Percentiles rank a stretch among this genome's conserved stretches.
phyloP scores from a whole-genome alignment of 2,113 vertebrate genomes.

The Leucoraja erinaceus region DNA sequence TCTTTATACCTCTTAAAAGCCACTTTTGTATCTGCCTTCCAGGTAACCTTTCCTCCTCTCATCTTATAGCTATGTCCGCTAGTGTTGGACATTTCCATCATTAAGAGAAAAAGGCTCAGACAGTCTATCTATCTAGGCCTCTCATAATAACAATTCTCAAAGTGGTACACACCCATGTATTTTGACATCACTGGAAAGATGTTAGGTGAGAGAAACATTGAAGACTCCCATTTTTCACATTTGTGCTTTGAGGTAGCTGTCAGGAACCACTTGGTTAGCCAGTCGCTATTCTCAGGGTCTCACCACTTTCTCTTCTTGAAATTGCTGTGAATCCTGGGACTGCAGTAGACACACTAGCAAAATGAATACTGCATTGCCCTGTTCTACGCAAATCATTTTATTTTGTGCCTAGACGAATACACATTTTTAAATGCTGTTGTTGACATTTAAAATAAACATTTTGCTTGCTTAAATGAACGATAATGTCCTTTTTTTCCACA shows the following conservation, averaged over 20 bases:
- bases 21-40: no score
- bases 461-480: background rate
- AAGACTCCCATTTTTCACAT: background rate
- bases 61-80: no score
- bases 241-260: background rate
- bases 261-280: background rate
- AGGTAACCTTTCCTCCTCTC: no score
- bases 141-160: background rate
- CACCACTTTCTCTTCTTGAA: background rate
- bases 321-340: no score
- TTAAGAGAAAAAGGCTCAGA: no score
- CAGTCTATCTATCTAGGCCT: no score
- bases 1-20: no score
- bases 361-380: background rate
- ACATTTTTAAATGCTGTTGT: background rate
- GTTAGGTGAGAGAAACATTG: no score
- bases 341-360: no score
- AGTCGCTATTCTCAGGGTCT: background rate
- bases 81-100: no score
- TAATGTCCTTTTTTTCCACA: no score
- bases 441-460: background rate
- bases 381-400: background rate
- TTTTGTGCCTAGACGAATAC: background rate
- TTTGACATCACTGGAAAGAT: background rate
- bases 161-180: background rate